These are phyloP conservation scores for Drosophila longiperda DNA, from an alignment of 2,888 invertebrate species.

Conservation along the genomic window DNA sequence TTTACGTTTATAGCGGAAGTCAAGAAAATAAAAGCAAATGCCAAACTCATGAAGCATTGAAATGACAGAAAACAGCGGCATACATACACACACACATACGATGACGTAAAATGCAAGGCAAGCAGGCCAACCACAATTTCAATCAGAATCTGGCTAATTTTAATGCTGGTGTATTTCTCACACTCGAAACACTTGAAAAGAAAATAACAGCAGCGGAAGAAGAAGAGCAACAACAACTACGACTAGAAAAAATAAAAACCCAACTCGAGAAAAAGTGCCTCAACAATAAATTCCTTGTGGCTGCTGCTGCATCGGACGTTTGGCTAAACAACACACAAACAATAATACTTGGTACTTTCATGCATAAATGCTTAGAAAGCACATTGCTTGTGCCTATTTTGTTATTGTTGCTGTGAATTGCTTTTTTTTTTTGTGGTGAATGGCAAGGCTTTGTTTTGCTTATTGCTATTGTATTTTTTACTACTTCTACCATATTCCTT, in stretches of 20 bases:
- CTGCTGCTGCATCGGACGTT: conserved; percentile 41
- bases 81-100: conserved; percentile 21
- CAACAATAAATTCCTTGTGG: conserved; percentile 79
- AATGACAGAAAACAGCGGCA: conserved; percentile 56
- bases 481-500: conserved; percentile 37
- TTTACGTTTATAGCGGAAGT: conserved; percentile 5
- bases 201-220: conserved; percentile 16
- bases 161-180: conserved; percentile 65
- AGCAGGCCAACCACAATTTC: conserved; percentile 39
- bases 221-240: conserved; percentile 12
- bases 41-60: conserved; percentile 59
- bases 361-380: conserved; percentile 37
- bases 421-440: conserved; percentile 34
- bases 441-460: conserved; percentile 60
- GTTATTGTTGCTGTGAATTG: conserved; percentile 23
- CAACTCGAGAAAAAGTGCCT: conserved; percentile 64
- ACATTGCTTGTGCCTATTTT: conserved; percentile 2
- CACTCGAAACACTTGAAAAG: conserved; percentile 55
- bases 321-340: conserved; percentile 39
- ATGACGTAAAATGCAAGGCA: conserved; percentile 66
- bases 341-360: conserved; percentile 11
- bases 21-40: conserved; percentile 20
- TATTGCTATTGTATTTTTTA: conserved; percentile 35
- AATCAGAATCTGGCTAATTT: conserved; percentile 76
- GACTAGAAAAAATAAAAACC: conserved; percentile 40